Evolutionary conservation across 2,113 vertebrate genomes (phyloP).

Genomic region (Amphilophus citrinellus): DNA sequence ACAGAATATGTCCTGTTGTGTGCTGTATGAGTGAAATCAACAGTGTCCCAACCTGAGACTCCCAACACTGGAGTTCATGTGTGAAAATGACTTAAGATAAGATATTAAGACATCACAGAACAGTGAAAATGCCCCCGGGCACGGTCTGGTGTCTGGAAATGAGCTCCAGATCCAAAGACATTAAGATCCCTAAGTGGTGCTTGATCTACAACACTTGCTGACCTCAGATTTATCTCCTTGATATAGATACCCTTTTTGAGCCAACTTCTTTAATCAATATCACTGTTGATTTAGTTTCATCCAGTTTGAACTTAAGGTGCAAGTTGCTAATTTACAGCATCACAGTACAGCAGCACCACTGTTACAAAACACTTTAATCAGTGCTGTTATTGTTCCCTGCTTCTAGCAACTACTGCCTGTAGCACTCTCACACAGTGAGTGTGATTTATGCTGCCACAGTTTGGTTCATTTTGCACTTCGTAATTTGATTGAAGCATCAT

Average conservation of each 20-base stretch:
- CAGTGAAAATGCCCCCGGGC: background rate
- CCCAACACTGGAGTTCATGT: background rate
- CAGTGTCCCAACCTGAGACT: background rate
- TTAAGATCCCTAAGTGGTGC: background rate
- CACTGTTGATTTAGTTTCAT: background rate
- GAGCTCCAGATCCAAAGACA: background rate
- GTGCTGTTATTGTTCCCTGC: conserved; percentile 35
- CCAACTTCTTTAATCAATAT: conserved; percentile 19
- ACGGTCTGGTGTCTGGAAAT: background rate
- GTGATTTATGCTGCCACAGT: conserved; percentile 37
- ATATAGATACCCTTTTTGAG: background rate
- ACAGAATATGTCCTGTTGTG: conserved; percentile 3
- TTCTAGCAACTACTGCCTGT: conserved; percentile 16
- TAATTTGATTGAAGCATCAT: conserved; percentile 38
- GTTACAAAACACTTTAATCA: conserved; percentile 29
- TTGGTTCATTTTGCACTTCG: conserved; percentile 44
- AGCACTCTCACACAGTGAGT: background rate
- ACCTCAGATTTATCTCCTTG: background rate
- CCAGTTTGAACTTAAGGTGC: conserved; percentile 7
- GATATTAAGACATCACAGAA: background rate
- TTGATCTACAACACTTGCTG: background rate
- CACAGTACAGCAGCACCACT: conserved; percentile 5
- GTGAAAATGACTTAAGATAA: conserved; percentile 5
- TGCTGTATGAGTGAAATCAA: background rate
- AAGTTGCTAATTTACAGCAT: conserved; percentile 23